Percentiles rank a stretch among this genome's conserved stretches.
These are phyloP conservation scores for Actenoides hombroni DNA, from an alignment of 2,113 vertebrate genomes.

Conservation along the genomic window DNA sequence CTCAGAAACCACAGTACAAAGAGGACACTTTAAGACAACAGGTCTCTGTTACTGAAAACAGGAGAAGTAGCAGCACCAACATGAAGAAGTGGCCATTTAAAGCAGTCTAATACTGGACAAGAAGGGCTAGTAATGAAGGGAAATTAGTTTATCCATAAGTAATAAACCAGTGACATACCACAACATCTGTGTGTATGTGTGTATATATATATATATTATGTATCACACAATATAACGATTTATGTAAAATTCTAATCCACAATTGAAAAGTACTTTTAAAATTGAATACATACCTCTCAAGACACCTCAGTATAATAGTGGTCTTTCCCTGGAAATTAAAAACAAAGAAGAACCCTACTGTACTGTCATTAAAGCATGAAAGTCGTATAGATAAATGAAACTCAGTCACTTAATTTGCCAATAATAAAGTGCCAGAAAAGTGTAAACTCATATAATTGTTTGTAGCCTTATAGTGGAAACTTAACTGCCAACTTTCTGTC, in stretches of 20 bases:
- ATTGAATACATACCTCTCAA: constrained; percentile 85
- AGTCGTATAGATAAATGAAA: constrained; percentile 35
- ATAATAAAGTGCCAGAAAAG: constrained; percentile 51
- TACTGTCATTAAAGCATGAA: constrained; percentile 33
- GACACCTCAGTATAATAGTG: constrained; percentile 88
- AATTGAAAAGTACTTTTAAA: not conserved
- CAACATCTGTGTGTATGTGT: no score
- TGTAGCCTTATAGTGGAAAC: constrained; percentile 39
- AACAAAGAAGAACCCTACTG: constrained; percentile 38
- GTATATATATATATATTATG: not conserved
- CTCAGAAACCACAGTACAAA: not conserved
- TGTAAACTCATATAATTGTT: not conserved
- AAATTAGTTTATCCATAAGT: not conserved
- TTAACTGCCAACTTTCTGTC: constrained; percentile 58
- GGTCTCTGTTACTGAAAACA: not conserved
- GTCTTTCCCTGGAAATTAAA: constrained; percentile 87
- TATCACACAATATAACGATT: not conserved
- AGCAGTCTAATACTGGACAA: not conserved
- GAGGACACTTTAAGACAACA: not conserved
- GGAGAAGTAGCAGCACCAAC: not conserved
- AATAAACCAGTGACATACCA: not conserved
- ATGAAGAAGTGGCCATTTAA: not conserved
- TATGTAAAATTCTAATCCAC: not conserved
- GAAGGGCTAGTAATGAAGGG: not conserved
- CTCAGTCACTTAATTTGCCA: constrained; percentile 37